A percentile compares a stretch with the other conserved stretches of the same genome.
These are phyloP conservation scores for Amphiprion ocellaris DNA, from an alignment of 2,113 vertebrate genomes.

Conservation along the genomic window DNA sequence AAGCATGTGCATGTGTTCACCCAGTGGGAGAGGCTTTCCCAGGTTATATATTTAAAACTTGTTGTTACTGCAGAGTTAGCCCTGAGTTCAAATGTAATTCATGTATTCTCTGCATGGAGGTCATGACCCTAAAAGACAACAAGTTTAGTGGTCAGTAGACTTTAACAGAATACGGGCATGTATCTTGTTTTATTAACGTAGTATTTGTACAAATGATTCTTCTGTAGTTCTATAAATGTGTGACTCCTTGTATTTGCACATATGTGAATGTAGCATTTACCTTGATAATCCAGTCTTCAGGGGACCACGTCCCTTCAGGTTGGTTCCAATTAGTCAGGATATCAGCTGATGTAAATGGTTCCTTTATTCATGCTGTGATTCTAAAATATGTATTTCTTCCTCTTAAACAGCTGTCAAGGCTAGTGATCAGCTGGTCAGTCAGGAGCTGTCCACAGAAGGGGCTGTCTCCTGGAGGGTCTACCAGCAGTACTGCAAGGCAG, in stretches of 20 bases:
- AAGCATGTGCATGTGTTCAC: no score
- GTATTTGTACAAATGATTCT: neutral
- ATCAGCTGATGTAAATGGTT: no score
- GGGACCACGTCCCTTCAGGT: neutral
- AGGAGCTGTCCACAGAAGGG: slow-evolving; percentile 75
- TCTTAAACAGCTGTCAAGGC: slow-evolving; percentile 24
- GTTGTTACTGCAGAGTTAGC: neutral
- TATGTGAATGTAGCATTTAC: neutral
- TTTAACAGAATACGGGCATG: no score
- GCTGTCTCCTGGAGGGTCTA: slow-evolving; percentile 84
- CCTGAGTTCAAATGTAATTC: neutral
- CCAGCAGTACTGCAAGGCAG: slow-evolving; percentile 84
- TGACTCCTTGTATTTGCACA: neutral
- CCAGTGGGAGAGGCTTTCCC: no score
- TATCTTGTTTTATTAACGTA: neutral
- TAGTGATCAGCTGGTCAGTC: slow-evolving; percentile 80
- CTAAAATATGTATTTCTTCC: neutral
- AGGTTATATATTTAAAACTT: neutral
- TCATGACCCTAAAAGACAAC: neutral
- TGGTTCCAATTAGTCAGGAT: no score
- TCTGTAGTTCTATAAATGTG: neutral
- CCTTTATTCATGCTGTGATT: neutral
- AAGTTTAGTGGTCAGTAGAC: neutral
- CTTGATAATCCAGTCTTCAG: neutral
- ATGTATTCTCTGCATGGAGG: neutral